phyloP scores from a whole-genome alignment of 2,113 vertebrate species.

The Pyrgilauda ruficollis region DNA sequence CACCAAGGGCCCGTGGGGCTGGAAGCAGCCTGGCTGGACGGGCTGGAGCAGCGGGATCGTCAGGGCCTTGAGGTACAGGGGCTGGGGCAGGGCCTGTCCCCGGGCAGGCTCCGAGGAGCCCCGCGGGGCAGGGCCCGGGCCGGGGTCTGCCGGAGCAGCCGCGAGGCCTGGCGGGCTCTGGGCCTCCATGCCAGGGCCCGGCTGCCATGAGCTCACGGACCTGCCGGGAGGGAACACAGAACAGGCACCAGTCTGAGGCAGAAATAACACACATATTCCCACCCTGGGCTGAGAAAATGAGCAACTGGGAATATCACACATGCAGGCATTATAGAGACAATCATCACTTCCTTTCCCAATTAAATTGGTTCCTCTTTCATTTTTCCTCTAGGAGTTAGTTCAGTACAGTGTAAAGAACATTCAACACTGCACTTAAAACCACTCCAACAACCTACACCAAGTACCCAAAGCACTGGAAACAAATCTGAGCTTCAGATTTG shows the following conservation, averaged over 20 bases:
- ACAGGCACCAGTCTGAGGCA: background rate
- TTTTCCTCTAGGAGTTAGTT: background rate
- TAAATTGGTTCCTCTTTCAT: background rate
- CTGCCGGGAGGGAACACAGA: background rate
- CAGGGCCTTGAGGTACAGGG: constrained; percentile 84
- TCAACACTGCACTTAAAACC: background rate
- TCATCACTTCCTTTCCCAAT: background rate
- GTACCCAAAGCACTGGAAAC: background rate
- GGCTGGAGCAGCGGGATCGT: constrained; percentile 76
- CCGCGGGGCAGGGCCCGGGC: background rate
- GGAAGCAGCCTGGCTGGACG: constrained; percentile 50
- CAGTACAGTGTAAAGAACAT: background rate
- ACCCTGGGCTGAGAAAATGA: background rate
- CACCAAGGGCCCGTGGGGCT: constrained; percentile 39
- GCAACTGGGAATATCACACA: background rate
- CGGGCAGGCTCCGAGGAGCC: background rate
- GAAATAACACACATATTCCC: background rate
- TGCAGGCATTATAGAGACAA: background rate
- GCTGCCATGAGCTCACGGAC: background rate
- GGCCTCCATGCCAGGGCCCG: constrained; percentile 63
- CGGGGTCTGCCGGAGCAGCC: background rate
- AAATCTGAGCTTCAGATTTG: background rate
- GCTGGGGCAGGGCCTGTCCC: constrained; percentile 70
- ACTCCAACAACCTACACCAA: background rate
- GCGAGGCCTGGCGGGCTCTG: background rate